These are phyloP conservation scores for Andrena cerasifolii DNA, from an alignment of 1,140 invertebrate species.

Conservation along the genomic window DNA sequence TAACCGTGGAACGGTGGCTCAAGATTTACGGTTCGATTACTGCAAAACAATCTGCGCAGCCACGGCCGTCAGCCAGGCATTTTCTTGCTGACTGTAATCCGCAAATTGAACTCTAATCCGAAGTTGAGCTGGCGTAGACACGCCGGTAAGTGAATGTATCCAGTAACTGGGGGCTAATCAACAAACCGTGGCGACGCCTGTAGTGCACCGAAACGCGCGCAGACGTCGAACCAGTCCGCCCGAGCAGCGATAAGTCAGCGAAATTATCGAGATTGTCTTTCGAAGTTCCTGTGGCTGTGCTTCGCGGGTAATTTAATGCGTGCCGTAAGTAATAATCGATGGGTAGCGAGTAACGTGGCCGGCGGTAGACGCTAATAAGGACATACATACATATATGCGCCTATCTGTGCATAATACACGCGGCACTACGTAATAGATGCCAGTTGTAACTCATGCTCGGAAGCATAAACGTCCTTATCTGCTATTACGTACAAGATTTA, in stretches of 20 bases:
- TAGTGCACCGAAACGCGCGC: neutral
- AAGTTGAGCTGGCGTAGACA: conserved; percentile 21
- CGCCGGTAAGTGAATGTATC: conserved; percentile 33
- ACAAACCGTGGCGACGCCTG: conserved; percentile 36
- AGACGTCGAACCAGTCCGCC: conserved; percentile 4
- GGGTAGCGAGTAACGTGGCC: conserved; percentile 52
- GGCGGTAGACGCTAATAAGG: conserved; percentile 66
- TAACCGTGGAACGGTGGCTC: neutral
- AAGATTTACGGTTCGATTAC: neutral
- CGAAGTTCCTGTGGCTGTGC: conserved; percentile 51
- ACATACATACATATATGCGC: conserved; percentile 34
- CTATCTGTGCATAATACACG: conserved; percentile 44
- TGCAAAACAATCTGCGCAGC: neutral
- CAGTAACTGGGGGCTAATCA: conserved; percentile 51
- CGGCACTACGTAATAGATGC: conserved; percentile 56
- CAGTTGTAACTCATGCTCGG: conserved; percentile 53
- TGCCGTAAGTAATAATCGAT: conserved; percentile 71
- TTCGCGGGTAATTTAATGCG: conserved; percentile 65
- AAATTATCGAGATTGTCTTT: conserved; percentile 73
- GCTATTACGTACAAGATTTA: conserved; percentile 56
- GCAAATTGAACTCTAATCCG: conserved; percentile 31
- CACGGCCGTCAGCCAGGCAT: neutral
- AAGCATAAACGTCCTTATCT: conserved; percentile 55
- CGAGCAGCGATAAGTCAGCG: conserved; percentile 58
- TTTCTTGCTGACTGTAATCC: conserved; percentile 36